These are phyloP conservation scores for Steinernema khuongi DNA, from an alignment of 1,140 invertebrate species.

Conservation along the genomic window DNA sequence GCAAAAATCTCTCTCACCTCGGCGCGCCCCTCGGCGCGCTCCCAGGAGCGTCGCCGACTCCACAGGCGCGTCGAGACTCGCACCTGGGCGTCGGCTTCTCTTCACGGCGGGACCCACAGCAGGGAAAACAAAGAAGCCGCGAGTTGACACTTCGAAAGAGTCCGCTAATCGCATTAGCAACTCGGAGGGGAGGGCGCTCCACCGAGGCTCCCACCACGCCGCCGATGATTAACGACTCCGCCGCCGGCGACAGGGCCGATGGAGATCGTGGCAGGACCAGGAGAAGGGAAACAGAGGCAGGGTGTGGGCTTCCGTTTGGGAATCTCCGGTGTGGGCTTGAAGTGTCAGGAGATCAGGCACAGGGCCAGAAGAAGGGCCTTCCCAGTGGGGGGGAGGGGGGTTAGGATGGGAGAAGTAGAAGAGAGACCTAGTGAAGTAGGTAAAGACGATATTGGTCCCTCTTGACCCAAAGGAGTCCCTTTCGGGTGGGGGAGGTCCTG, in stretches of 20 bases:
- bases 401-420: background rate
- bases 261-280: too few relatives aligned
- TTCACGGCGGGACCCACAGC: background rate
- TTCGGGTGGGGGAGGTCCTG: too few relatives aligned
- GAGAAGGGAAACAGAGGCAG: too few relatives aligned
- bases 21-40: background rate
- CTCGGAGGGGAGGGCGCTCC: background rate
- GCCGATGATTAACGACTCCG: constrained; percentile 10
- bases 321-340: too few relatives aligned
- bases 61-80: background rate
- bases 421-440: background rate
- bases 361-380: too few relatives aligned
- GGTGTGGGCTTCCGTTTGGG: too few relatives aligned
- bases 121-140: background rate
- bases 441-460: background rate
- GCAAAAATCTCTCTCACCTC: background rate
- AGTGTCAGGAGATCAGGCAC: too few relatives aligned
- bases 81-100: constrained; percentile 5
- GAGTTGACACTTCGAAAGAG: background rate
- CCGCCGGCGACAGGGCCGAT: too few relatives aligned
- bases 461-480: background rate
- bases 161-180: constrained; percentile 12
- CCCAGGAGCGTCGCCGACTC: background rate
- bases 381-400: too few relatives aligned
- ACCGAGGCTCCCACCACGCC: background rate